Evolutionary conservation across 2,797 vertebrate species (phyloP), one percentile per base, ranked within the genome.

Genomic region (Argya squamiceps): DNA sequence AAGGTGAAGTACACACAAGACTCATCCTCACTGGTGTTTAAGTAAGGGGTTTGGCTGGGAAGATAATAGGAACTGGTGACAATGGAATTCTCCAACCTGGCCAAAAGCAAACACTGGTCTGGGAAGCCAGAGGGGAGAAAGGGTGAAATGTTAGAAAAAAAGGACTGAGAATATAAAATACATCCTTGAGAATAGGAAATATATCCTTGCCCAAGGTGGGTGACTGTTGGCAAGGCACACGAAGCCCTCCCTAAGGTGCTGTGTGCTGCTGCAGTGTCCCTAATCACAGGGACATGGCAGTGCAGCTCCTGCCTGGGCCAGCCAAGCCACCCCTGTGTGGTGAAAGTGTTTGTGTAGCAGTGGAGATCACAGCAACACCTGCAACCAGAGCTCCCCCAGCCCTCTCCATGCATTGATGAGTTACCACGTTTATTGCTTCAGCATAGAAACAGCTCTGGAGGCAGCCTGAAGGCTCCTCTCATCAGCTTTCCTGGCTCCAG

Each of bases 1-100:
- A 96, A 96, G 94, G 96, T 97, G 53, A 96, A 53, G 50, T 26
- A 55, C 15, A 58, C 26, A 26, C 1, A 10, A 34, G 39, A 46
- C 12, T 84, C 44, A n/a, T 32, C 50, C 80, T 91, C 34, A 30
- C 10, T 5, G 8, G 6, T 59, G 47, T 83, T 78, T 50, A 49
- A 41, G 37, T 47, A 37, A 14, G 1, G 39, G 29, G 13, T 53
- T 83, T 71, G 65, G 49, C 26, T 80, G 87, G 37, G 62, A 27
- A 44, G 62, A 68, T 15, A 86, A 34, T 2, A 50, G 34, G 22
- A 83, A 5, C 17, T 30, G 39, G 30, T 47, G 50, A n/a, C 29
- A 47, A 10, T 0, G 8, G 20, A 41, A 17, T 88, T 88, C 56
- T 88, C 46, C 56, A 19, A 65, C 41, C 29, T 62, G 34, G 30